Base-by-base conservation (phyloP, 2,888 invertebrate genomes). In the Agrotis segetum region DNA sequence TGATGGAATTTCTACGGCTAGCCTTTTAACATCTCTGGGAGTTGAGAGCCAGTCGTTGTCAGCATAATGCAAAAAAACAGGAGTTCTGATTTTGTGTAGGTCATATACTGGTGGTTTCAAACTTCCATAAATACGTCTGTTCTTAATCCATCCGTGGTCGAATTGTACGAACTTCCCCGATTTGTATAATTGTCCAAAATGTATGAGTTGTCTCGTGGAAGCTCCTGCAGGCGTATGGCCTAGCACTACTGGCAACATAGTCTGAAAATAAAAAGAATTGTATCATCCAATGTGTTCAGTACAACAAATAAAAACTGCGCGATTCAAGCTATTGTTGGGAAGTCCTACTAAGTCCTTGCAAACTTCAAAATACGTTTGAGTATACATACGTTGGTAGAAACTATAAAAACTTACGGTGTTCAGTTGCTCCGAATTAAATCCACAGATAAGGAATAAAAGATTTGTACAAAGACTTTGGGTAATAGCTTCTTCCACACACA, bases 401-500 rank as follows among this genome's bases (percentile, higher is more conserved):
- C 14, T 3, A 6, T 34, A 14, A n/a, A 52, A 11, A 85, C 90
- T 89, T 93, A 97, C 97, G 76, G 88, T 89, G 87, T 97, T 96
- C 0, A 97, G 82, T 81, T 97, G 96, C 21, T 95, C 93, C 1
- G 91, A 92, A 85, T 97, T 92, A 76, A 94, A 97, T 5, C 97
- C 97, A 85, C 95, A 96, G 3, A 98, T 85, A 0, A 98, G 92
- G 86, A 97, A 97, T 17, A 97, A 87, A 0, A 97, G 80, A 84
- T 97, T 97, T 3, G 94, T 94, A 89, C 98, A 98, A 0, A 97
- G 74, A 1, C 87, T 95, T 84, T 95, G 96, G 5, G 94, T 96
- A 7, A 95, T 77, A 1, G 96, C 94, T 70, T 96, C 95, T 69
- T 96, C 96, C 7, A 93, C 79, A 81, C 97, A 97, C 0, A 96